phyloP scores from a whole-genome alignment of 2,888 invertebrate species.

The Myopa testacea region DNA sequence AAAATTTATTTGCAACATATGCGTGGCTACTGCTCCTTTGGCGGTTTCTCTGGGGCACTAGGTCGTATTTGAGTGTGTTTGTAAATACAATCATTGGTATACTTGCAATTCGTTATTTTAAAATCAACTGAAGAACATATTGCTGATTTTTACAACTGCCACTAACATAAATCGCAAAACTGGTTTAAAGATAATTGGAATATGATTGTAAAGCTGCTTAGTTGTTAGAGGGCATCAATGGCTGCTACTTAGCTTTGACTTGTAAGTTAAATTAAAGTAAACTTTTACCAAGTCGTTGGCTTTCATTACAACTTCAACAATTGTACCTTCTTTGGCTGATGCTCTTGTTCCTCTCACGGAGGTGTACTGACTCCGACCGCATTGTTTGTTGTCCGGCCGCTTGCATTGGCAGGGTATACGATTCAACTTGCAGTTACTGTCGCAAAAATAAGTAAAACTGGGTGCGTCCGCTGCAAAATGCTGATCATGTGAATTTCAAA shows the following conservation, averaged over 20 bases:
- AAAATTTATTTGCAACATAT: neutral
- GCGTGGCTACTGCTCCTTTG: slow-evolving; percentile 1
- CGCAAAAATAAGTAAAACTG: slow-evolving; percentile 3
- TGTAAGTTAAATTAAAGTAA: neutral
- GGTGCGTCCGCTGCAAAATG: slow-evolving; percentile 19
- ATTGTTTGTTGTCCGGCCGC: neutral
- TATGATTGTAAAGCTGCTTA: neutral
- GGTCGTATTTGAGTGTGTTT: neutral
- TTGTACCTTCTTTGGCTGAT: slow-evolving; percentile 1
- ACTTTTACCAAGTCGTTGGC: neutral
- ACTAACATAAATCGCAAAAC: neutral
- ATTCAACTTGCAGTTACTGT: neutral
- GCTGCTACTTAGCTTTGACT: neutral
- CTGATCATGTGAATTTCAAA: slow-evolving; percentile 18
- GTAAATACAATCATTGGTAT: neutral
- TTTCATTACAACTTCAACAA: slow-evolving; percentile 7
- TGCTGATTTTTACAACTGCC: no score
- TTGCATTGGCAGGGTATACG: neutral
- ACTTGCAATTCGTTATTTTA: no score
- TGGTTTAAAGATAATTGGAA: neutral
- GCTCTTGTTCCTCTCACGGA: neutral
- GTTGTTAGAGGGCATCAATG: neutral
- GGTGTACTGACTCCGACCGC: slow-evolving; percentile 4
- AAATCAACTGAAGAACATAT: neutral
- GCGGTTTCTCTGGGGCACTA: neutral